phyloP scores from a whole-genome alignment of 2,888 invertebrate species.

The Eulithis testata region DNA sequence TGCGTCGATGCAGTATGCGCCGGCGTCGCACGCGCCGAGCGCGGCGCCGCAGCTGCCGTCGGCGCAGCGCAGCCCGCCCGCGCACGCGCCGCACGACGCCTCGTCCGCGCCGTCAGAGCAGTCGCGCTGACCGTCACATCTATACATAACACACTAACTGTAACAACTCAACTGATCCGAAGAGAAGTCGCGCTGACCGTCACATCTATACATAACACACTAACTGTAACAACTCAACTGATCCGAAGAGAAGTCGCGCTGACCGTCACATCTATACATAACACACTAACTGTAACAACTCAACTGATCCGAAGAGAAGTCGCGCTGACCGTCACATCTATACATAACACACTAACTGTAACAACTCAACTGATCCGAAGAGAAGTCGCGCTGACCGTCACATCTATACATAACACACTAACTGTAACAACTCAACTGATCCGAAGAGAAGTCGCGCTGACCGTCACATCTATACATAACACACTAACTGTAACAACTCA shows the following conservation, averaged over 20 bases:
- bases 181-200: constrained; percentile 92
- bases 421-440: no score
- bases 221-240: no score
- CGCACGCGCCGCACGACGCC: constrained; percentile 87
- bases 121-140: constrained; percentile 92
- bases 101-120: constrained; percentile 93
- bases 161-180: no score
- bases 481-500: no score
- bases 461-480: no score
- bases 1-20: constrained; percentile 69
- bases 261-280: constrained; percentile 88
- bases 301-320: no score
- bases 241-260: constrained; percentile 91
- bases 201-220: constrained; percentile 83
- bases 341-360: no score
- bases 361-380: no score
- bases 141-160: constrained; percentile 47
- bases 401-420: no score
- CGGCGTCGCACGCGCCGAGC: constrained; percentile 86
- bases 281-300: no score
- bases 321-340: constrained; percentile 91
- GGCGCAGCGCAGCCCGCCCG: constrained; percentile 86
- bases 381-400: no score
- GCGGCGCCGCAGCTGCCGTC: constrained; percentile 87
- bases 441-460: no score